phyloP scores from a whole-genome alignment of 2,888 invertebrate species.

The Drosophila subsilvestris region DNA sequence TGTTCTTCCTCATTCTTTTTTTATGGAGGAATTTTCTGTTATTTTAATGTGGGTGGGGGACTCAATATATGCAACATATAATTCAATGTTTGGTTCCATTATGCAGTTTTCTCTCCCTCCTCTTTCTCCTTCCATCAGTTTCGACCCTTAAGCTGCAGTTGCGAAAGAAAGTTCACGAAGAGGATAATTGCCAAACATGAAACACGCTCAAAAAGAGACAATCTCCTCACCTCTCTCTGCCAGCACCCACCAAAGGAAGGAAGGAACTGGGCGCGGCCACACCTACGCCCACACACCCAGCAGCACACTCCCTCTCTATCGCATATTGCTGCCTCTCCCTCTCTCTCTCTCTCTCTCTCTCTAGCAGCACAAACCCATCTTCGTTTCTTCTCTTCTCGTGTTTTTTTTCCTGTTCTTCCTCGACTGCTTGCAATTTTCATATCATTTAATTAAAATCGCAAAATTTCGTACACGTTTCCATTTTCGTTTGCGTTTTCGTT shows the following conservation, averaged over 20 bases:
- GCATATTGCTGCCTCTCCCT: neutral
- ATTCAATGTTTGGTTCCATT: slow-evolving; percentile 57
- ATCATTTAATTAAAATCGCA: slow-evolving; percentile 79
- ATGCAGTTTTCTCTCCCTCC: slow-evolving; percentile 27
- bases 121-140: neutral
- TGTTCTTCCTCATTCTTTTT: neutral
- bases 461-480: slow-evolving; percentile 80
- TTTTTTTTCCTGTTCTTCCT: slow-evolving; percentile 27
- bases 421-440: slow-evolving; percentile 60
- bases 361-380: slow-evolving; percentile 9
- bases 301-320: slow-evolving; percentile 27
- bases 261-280: slow-evolving; percentile 54
- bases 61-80: slow-evolving; percentile 62
- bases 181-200: slow-evolving; percentile 44
- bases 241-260: slow-evolving; percentile 5
- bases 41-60: slow-evolving; percentile 17
- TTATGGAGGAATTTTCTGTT: slow-evolving; percentile 30
- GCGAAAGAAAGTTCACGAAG: slow-evolving; percentile 32
- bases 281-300: slow-evolving; percentile 67
- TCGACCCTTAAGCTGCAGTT: slow-evolving; percentile 8
- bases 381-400: slow-evolving; percentile 34
- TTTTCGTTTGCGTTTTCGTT: slow-evolving; percentile 66
- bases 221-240: neutral
- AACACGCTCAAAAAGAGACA: slow-evolving; percentile 35
- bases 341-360: neutral